Percentiles rank a stretch among this genome's conserved stretches.
Conservation (phyloP, 2,888 invertebrate genomes). For the Agrochola lychnidis region DNA sequence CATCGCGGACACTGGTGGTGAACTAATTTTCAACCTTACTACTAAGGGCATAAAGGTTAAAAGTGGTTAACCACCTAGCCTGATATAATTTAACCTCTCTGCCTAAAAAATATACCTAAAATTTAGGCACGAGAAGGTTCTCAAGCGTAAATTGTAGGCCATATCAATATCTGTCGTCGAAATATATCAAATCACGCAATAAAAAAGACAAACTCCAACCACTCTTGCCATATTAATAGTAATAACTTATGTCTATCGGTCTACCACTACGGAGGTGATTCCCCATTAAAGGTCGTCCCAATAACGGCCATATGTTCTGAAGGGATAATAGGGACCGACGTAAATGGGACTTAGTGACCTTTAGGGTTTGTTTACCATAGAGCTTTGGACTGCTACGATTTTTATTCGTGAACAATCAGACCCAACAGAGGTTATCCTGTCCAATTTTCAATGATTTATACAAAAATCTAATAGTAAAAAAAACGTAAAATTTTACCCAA, state of each 20-base stretch:
- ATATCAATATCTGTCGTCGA: slow-evolving; percentile 10
- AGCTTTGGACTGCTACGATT: neutral
- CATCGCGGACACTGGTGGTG: too few species aligned
- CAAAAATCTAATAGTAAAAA: too few species aligned
- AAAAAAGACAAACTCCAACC: slow-evolving; percentile 59
- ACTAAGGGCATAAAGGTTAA: too few species aligned
- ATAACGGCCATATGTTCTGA: slow-evolving; percentile 85
- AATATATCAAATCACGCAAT: slow-evolving; percentile 36
- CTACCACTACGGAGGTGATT: slow-evolving; percentile 75
- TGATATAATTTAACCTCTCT: too few species aligned
- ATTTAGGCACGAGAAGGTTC: neutral
- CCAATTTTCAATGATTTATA: too few species aligned
- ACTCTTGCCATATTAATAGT: slow-evolving; percentile 79
- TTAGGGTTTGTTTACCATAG: slow-evolving; percentile 65
- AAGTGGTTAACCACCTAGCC: too few species aligned
- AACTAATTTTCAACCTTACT: too few species aligned
- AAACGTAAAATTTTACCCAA: too few species aligned
- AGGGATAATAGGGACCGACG: slow-evolving; percentile 85
- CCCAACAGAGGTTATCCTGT: too few species aligned
- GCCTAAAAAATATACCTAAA: too few species aligned
- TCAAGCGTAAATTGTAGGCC: neutral
- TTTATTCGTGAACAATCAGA: neutral
- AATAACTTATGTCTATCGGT: slow-evolving; percentile 80
- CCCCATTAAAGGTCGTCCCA: slow-evolving; percentile 83
- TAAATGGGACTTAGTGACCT: slow-evolving; percentile 84